A percentile compares a stretch with the other conserved stretches of the same genome.
Conservation (phyloP, 2,113 vertebrate species). For the Patagioenas fasciata region DNA sequence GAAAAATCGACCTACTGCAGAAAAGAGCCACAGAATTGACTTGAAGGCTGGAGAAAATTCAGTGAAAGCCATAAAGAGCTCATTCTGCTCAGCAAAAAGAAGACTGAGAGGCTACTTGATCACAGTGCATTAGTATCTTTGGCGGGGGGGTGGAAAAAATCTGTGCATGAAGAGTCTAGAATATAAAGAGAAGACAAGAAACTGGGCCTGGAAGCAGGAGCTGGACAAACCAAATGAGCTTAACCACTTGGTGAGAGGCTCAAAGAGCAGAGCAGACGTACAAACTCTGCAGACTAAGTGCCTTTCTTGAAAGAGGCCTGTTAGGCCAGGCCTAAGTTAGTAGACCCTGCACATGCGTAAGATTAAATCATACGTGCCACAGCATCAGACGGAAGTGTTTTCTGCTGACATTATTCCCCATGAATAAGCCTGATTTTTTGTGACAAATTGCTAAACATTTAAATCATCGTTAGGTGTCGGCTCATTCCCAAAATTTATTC, state of each 20-base stretch:
- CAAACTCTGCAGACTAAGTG: not conserved
- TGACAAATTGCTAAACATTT: not conserved
- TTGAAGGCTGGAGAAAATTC: conserved; percentile 37
- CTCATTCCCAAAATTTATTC: conserved; percentile 3
- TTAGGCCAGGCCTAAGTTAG: not conserved
- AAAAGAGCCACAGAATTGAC: conserved; percentile 35
- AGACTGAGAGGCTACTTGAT: not conserved
- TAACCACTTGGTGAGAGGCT: not conserved
- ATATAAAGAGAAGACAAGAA: not conserved
- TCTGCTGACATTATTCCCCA: not conserved
- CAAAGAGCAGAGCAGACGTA: not conserved
- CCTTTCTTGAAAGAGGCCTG: not conserved
- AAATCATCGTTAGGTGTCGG: not conserved
- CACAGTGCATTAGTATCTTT: not conserved
- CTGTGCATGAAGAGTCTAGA: not conserved
- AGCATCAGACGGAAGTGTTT: not conserved
- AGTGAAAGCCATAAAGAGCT: conserved; percentile 18
- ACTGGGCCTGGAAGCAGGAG: not conserved
- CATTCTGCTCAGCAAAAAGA: not conserved
- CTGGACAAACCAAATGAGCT: not conserved
- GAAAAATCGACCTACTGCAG: conserved; percentile 38
- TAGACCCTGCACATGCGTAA: not conserved
- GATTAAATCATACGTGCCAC: not conserved
- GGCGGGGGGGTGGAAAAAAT: not conserved
- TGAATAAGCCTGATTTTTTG: not conserved